Percentiles rank a stretch among this genome's conserved stretches.
These are phyloP conservation scores for Copidosoma aretas DNA, from an alignment of 2,888 invertebrate species.

Conservation along the genomic window DNA sequence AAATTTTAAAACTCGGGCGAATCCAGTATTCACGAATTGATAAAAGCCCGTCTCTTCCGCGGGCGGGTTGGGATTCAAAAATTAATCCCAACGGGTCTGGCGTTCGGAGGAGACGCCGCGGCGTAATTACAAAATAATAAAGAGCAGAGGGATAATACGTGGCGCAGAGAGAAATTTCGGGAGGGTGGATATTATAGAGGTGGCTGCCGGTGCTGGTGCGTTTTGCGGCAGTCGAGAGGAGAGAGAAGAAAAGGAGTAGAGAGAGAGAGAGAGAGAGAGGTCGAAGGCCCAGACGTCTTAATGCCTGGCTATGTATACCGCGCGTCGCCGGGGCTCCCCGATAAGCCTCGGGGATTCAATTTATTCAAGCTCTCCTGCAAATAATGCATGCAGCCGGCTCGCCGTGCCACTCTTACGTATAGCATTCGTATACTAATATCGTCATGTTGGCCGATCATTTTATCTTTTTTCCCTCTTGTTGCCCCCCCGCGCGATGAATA, in stretches of 20 bases:
- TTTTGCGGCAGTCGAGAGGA: slow-evolving; percentile 32
- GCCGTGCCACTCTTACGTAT: too few relatives aligned
- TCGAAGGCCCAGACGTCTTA: slow-evolving; percentile 61
- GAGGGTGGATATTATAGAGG: slow-evolving; percentile 30
- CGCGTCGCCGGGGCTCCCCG: slow-evolving; percentile 47
- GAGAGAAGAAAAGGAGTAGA: slow-evolving; percentile 26
- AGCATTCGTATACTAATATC: slow-evolving; percentile 7
- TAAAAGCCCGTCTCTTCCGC: slow-evolving; percentile 47
- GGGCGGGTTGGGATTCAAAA: slow-evolving; percentile 46
- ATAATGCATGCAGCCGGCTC: slow-evolving; percentile 19
- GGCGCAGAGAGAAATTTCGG: slow-evolving; percentile 50
- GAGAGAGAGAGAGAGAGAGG: slow-evolving; percentile 47
- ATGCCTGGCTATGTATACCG: slow-evolving; percentile 47
- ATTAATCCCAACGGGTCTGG: slow-evolving; percentile 39
- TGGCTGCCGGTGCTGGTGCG: background rate
- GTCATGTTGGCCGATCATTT: background rate
- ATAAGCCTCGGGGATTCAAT: slow-evolving; percentile 38
- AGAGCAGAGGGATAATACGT: slow-evolving; percentile 59
- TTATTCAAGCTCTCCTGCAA: slow-evolving; percentile 37
- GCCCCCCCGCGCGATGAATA: background rate
- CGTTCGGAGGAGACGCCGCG: slow-evolving; percentile 40
- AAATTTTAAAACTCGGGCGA: background rate
- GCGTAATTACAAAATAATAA: slow-evolving; percentile 59
- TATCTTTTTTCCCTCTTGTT: slow-evolving; percentile 10
- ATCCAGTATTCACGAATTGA: slow-evolving; percentile 15